Base-by-base conservation (phyloP, 2,888 invertebrate genomes). In the Pinctada fucata region DNA sequence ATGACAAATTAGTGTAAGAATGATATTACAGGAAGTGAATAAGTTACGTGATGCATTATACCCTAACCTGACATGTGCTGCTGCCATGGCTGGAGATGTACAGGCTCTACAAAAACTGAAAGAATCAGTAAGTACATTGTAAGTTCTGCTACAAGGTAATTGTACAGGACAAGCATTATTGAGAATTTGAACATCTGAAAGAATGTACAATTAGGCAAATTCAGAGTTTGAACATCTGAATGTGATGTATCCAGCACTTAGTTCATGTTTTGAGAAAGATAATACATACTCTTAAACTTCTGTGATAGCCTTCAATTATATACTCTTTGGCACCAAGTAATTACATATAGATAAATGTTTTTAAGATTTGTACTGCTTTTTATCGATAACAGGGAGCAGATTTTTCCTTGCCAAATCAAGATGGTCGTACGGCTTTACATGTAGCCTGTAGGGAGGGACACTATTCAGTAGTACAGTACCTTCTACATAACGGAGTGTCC, bases 391-490 rank as follows among this genome's bases (percentile, higher is more conserved):
- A 94, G 94, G 96, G 96, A 0, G 96, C 96, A 0, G 95, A 97
- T 89, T 94, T 97, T 2, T 95, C 96, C 5, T 94, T 95, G 0
- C 93, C 94, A 2, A 96, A 96, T 91, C 95, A 95, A 47, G 97
- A 97, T 91, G 94, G 95, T 50, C 94, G 96, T 79, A 96, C 97
- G 0, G 95, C 96, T 0, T 93, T 97, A 0, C 97, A 97, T 88
- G 94, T 96, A 77, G 97, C 97, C 0, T 95, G 96, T 58, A 93
- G 95, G 72, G 94, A 95, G 83, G 97, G 97, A 0, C 94, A 96
- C 79, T 84, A 94, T 0, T 90, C 94, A 0, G 94, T 96, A 0
- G 96, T 97, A 0, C 94, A 95, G 83, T 95, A 95, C 91, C 93
- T 97, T 51, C 93, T 98, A 49, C 94, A 94, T 75, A 94, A 95